A percentile compares a stretch with the other conserved stretches of the same genome.
Evolutionary conservation across 2,888 invertebrate genomes (phyloP).

Genomic region (Phorcus lineatus): DNA sequence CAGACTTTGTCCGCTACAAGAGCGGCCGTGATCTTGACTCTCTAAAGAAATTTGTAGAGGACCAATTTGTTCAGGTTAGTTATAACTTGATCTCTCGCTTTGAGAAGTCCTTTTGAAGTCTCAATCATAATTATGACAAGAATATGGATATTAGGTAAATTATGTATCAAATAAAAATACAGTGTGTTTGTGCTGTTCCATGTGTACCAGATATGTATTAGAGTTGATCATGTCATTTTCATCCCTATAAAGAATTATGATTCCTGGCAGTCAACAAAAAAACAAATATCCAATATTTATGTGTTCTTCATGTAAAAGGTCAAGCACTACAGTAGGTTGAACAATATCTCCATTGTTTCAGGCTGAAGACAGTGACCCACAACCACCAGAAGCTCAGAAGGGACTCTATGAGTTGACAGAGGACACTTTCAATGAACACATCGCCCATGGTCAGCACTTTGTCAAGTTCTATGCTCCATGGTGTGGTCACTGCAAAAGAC

Average conservation of each 20-base stretch:
- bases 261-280: no score
- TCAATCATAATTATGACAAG: no score
- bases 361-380: slow-evolving; percentile 21
- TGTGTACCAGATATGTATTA: no score
- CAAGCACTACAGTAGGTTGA: not conserved
- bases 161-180: no score
- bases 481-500: slow-evolving; percentile 89
- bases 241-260: no score
- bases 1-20: slow-evolving; percentile 84
- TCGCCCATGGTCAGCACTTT: slow-evolving; percentile 87
- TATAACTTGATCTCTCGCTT: not conserved
- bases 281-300: no score
- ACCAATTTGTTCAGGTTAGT: slow-evolving; percentile 48
- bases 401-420: slow-evolving; percentile 79
- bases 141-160: no score
- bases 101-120: not conserved
- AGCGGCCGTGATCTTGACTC: slow-evolving; percentile 76
- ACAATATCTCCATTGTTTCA: not conserved
- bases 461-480: slow-evolving; percentile 94
- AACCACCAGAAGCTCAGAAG: not conserved
- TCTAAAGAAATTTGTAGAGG: slow-evolving; percentile 58
- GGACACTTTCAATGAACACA: slow-evolving; percentile 84
- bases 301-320: no score
- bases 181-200: no score
- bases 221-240: not conserved